Conservation (phyloP, 2,113 vertebrate species). For the Sturnus vulgaris region DNA sequence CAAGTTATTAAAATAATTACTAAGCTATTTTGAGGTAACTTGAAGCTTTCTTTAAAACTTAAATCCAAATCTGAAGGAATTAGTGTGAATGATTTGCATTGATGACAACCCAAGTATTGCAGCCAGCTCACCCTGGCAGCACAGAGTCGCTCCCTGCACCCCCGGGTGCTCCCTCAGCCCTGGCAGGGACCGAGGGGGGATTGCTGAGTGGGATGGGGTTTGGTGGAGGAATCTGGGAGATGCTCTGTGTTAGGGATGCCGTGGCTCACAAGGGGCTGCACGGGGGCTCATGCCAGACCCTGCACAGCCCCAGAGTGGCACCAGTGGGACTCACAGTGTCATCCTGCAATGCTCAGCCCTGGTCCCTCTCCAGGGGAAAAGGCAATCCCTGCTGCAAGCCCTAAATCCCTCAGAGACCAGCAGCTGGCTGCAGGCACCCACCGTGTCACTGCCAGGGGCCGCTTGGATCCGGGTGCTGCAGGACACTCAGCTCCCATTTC, state of each 20-base stretch:
- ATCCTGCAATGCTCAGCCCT: background rate
- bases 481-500: rapidly evolving
- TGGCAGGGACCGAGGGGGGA: too few relatives aligned
- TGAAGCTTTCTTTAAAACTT: slow-evolving; percentile 66
- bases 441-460: rapidly evolving
- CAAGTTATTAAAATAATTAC: slow-evolving; percentile 65
- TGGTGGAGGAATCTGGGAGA: background rate
- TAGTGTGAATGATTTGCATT: background rate
- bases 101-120: background rate
- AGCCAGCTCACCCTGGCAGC: background rate
- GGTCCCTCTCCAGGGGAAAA: rapidly evolving
- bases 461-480: rapidly evolving
- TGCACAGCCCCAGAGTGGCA: rapidly evolving
- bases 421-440: rapidly evolving
- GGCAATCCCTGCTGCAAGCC: background rate
- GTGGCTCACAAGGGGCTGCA: background rate
- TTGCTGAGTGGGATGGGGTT: background rate
- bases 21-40: slow-evolving; percentile 62
- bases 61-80: slow-evolving; percentile 45
- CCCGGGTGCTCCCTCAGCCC: rapidly evolving
- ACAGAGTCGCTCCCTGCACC: rapidly evolving
- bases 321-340: rapidly evolving
- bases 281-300: background rate
- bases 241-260: rapidly evolving
- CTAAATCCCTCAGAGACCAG: rapidly evolving